Evolutionary conservation across 1,140 invertebrate genomes (phyloP).

Genomic region (Teleopsis dalmanni): DNA sequence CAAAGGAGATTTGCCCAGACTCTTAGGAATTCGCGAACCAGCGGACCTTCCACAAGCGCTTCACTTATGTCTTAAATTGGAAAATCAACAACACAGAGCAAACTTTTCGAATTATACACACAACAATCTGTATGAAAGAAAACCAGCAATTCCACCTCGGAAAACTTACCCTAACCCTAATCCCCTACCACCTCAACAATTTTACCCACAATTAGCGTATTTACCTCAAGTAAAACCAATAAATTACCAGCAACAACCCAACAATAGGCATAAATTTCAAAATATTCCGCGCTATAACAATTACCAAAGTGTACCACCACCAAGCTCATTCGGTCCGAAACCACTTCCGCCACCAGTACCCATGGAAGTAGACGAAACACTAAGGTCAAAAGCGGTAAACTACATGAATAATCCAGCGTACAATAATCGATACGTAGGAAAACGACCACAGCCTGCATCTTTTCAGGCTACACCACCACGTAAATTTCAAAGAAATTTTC

Average conservation of each 20-base stretch:
- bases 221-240: not conserved
- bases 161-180: not conserved
- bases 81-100: too few species aligned
- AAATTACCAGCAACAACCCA: not conserved
- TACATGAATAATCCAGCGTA: constrained; percentile 15
- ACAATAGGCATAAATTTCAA: not conserved
- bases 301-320: too few species aligned
- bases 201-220: constrained; percentile 1
- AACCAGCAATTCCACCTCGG: too few species aligned
- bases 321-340: constrained; percentile 9
- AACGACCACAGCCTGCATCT: constrained; percentile 4
- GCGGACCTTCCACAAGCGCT: constrained; percentile 5
- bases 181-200: not conserved
- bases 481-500: not conserved
- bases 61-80: constrained; percentile 9
- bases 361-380: constrained; percentile 13
- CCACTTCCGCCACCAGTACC: constrained; percentile 12
- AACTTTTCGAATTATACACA: not conserved
- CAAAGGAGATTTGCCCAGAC: constrained; percentile 7
- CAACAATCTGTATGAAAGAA: too few species aligned
- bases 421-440: not conserved
- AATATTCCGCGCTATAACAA: too few species aligned
- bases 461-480: not conserved
- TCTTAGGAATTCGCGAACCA: constrained; percentile 7
- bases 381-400: constrained; percentile 10